phyloP scores from a whole-genome alignment of 1,140 invertebrate genomes.

The Bombus picipes region DNA sequence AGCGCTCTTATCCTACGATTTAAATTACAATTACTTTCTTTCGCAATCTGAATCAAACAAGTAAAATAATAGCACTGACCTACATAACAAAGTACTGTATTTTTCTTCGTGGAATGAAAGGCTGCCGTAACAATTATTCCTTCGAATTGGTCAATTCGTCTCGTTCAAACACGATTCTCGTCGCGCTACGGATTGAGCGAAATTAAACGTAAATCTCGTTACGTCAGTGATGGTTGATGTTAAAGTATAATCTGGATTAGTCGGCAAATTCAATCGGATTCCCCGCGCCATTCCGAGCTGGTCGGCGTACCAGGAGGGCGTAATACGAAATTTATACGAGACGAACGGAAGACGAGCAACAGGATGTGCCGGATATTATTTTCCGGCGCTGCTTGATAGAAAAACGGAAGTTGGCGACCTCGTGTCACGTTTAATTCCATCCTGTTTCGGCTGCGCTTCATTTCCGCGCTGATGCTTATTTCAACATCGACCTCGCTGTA shows the following conservation, averaged over 20 bases:
- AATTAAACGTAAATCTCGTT: conserved; percentile 28
- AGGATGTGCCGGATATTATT: conserved; percentile 44
- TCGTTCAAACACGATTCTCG: background rate
- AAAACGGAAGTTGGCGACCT: conserved; percentile 13
- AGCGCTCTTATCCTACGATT: too few species aligned
- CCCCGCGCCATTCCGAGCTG: background rate
- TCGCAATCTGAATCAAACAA: too few species aligned
- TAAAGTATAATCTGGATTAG: conserved; percentile 44
- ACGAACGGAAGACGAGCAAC: conserved; percentile 35
- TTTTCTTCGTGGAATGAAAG: background rate
- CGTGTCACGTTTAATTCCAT: conserved; percentile 40
- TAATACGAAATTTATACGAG: conserved; percentile 30
- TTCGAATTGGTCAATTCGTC: background rate
- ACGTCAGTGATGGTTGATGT: background rate
- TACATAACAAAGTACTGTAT: background rate
- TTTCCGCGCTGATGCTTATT: conserved; percentile 5
- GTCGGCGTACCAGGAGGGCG: background rate
- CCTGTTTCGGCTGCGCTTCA: background rate
- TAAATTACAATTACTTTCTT: too few species aligned
- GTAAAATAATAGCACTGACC: background rate
- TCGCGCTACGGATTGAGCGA: background rate
- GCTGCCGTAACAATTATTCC: conserved; percentile 1
- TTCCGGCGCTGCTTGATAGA: background rate
- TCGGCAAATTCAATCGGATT: conserved; percentile 24
- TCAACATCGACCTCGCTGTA: background rate